Base-by-base conservation (phyloP, 2,113 vertebrate species). In the Megatriorchis doriae region DNA sequence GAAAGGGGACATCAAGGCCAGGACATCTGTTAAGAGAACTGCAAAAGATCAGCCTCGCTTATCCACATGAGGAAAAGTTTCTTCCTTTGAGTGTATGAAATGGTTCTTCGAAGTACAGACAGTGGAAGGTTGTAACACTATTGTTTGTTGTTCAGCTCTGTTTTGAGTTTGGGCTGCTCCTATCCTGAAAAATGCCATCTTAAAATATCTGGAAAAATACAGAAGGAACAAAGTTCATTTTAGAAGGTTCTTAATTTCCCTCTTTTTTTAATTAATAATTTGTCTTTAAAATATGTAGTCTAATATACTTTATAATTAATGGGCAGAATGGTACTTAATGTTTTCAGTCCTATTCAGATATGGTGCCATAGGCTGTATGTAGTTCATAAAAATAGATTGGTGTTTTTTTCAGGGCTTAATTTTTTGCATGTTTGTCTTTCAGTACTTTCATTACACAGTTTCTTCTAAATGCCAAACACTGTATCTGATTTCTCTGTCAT, bases 11-110 rank as follows among this genome's bases (percentile, higher is more conserved):
- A 67, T 94, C 63, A 84, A 66, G 81, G 52, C 79, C 43, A 29
- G 67, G 71, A 56, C 85, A 93, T 88, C 93, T 93, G 95, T 85
- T 96, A 11, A 77, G 43, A 90, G 85, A 84, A 42, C 89, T 94
- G 89, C 73, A 56, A 31, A 86, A 88, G 80, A 94, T 93, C 90
- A 93, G 42, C n/a, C 58, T 95, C 2, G 1, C 75, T 93, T 88
- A 58, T 9, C 53, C 81, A 73, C 93, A 62, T 12, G 85, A 89
- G 91, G 73, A 67, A 90, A 53, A 58, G 48, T 73, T 90, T 85
- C 70, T 80, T 71, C 38, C 25, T 94, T 31, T 62, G 71, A 40
- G n/a, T n/a, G 21, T 32, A 47, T 59, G 70, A 22, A 73, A 26
- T n/a, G 32, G 27, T 70, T 85, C 75, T 91, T 53, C 45, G 2